Base-by-base conservation (phyloP, 2,888 invertebrate genomes). In the Drosophila neonasuta region DNA sequence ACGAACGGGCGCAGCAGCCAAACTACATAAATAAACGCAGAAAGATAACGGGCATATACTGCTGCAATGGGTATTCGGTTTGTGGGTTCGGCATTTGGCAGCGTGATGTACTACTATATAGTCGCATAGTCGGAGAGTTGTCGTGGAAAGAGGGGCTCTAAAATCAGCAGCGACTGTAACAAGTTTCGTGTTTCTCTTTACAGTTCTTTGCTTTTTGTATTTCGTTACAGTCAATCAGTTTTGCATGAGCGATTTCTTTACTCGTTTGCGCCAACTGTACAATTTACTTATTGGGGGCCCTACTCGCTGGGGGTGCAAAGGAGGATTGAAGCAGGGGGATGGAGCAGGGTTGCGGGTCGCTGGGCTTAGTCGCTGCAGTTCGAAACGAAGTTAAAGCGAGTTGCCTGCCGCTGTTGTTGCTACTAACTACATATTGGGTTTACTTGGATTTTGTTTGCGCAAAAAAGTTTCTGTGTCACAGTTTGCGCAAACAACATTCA, bases 151-250 rank as follows among this genome's bases (percentile, higher is more conserved):
- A 11, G 34, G 56, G 41, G 54, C 74, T 59, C 80, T 77, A 78
- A 86, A 81, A 81, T 86, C 81, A 81, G 86, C 82, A 74, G 62
- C 68, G 66, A 78, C 86, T 81, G 77, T 83, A 71, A 76, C 78
- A 86, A 83, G 68, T 86, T 85, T 78, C 73, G 69, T 79, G 61
- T 79, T 76, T 84, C 76, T 71, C 73, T 77, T 82, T 83, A 77
- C 83, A 82, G 75, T 77, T 82, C 64, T 77, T 78, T 71, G 72
- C 64, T 64, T 74, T 74, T 68, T 77, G 68, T 77, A 65, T 76
- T 81, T 82, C 86, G 86, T 80, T 82, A 83, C 84, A 86, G 86
- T 82, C 82, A 82, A 82, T 82, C 82, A 82, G 82, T 82, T 86
- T 81, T 86, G 82, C 82, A 82, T 82, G 82, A 82, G 77, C 84